A percentile compares a stretch with the other conserved stretches of the same genome.
phyloP scores from a whole-genome alignment of 2,113 vertebrate genomes.

The Trichechus manatus region DNA sequence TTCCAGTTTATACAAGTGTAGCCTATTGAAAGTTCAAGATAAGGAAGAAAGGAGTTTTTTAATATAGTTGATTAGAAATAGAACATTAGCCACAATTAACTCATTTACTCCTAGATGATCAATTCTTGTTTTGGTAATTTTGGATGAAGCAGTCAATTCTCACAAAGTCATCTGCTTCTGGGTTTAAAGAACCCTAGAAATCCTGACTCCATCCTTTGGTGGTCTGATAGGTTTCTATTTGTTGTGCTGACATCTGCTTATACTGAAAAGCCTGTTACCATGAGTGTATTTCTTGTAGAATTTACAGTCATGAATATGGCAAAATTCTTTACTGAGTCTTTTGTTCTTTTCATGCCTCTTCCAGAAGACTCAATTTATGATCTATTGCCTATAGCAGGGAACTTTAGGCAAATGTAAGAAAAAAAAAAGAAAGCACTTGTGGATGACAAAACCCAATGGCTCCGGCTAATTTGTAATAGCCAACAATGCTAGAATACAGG shows the following conservation, averaged over 20 bases:
- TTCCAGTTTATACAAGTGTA: not conserved
- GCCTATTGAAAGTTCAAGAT: constrained; percentile 1
- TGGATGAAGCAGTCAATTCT: not conserved
- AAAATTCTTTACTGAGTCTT: not conserved
- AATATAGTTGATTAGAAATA: not conserved
- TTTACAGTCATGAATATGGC: not conserved
- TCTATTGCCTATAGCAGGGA: not conserved
- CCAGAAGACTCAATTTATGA: not conserved
- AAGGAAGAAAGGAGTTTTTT: constrained; percentile 8
- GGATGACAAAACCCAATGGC: not conserved
- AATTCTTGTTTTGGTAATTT: constrained; percentile 31
- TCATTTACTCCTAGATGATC: not conserved
- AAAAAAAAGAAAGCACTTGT: not conserved
- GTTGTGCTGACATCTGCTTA: not conserved
- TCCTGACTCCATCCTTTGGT: not conserved
- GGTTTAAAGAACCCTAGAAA: constrained; percentile 12
- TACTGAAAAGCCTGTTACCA: not conserved
- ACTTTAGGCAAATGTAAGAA: not conserved
- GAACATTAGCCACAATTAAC: not conserved
- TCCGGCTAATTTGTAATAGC: not conserved
- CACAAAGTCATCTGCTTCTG: not conserved
- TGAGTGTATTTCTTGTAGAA: not conserved
- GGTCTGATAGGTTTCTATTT: not conserved
- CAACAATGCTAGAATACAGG: not conserved
- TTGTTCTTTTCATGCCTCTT: constrained; percentile 27